Evolutionary conservation across 2,888 invertebrate species (phyloP), one percentile per base, ranked within the genome.

Genomic region (Trichacis sp.): DNA sequence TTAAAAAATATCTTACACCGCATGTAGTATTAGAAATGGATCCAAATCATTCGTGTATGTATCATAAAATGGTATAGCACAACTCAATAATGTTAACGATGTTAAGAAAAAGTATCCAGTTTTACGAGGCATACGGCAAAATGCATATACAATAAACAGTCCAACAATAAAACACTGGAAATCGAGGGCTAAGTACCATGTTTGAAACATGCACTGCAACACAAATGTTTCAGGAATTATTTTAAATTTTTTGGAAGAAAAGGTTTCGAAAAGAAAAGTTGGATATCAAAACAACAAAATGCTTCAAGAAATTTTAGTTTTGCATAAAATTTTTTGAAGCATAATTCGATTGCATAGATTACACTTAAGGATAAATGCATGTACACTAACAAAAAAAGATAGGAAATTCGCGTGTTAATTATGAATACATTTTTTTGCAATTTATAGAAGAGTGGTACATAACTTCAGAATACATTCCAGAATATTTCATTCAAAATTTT

Each of bases 151-250:
- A 2, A 70, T 61, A 1, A 69, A 18, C 3, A 73, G 20, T 14
- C 64, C 66, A 1, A 74, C 8, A 11, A 72, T 50, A 61, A 71
- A 74, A 42, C 73, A 65, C 18, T 77, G 77, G 58, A 68, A 76
- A 43, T 77, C 77, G n/a, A 67, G 73, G 2, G 75, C 50, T 9
- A 76, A 30, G 51, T 77, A 76, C 77, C 76, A 77, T 2, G 71
- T 52, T 64, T 78, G 79, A 47, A 78, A 74, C 57, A 79, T 71
- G 48, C 79, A 79, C 78, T 79, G 63, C 40, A 69, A 55, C 49
- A 78, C 3, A 76, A 57, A 75, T 77, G 61, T 12, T 8, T 11
- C 12, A 46, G 42, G 52, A 38, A 38, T 8, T 38, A 38, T 38
- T 38, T 38, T 38, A 8, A 38, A 14, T 38, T 38, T 12, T 24